These are phyloP conservation scores for Podarcis siculus DNA, from an alignment of 2,797 vertebrate genomes.

Conservation along the genomic window DNA sequence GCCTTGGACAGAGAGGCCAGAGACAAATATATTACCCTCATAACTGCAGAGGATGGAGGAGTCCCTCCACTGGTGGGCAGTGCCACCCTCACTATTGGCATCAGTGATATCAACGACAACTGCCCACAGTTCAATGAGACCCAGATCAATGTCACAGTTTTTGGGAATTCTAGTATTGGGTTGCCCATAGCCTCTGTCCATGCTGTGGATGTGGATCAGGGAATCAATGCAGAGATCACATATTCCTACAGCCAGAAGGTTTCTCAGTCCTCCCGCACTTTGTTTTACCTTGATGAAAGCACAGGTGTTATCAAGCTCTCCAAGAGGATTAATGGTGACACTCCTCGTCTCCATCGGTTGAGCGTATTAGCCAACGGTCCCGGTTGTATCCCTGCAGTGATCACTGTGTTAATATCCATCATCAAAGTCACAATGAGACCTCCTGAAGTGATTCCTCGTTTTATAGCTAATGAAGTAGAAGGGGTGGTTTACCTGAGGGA, in stretches of 20 bases:
- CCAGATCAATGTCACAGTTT: slow-evolving; percentile 88
- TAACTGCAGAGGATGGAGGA: slow-evolving; percentile 94
- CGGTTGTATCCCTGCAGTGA: slow-evolving; percentile 94
- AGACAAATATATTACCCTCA: slow-evolving; percentile 91
- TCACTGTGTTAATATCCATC: slow-evolving; percentile 84
- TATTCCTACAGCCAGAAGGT: slow-evolving; percentile 96
- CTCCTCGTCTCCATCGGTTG: slow-evolving; percentile 86
- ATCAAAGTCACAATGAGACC: slow-evolving; percentile 89
- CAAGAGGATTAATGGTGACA: slow-evolving; percentile 83
- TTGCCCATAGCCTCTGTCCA: slow-evolving; percentile 83
- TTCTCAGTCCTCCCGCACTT: slow-evolving; percentile 83
- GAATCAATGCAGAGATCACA: slow-evolving; percentile 90
- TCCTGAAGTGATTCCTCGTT: slow-evolving; percentile 87
- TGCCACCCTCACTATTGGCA: slow-evolving; percentile 90
- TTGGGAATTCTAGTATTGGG: slow-evolving; percentile 90
- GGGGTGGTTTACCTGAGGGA: slow-evolving; percentile 91
- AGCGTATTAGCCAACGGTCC: slow-evolving; percentile 91
- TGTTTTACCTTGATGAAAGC: slow-evolving; percentile 89
- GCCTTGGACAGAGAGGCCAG: slow-evolving; percentile 89
- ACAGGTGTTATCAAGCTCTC: slow-evolving; percentile 88
- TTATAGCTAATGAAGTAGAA: slow-evolving; percentile 91
- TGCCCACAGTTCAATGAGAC: slow-evolving; percentile 91
- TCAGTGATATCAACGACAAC: slow-evolving; percentile 97
- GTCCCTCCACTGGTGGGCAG: slow-evolving; percentile 89
- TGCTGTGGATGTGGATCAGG: slow-evolving; percentile 91